Base-by-base conservation (phyloP, 2,797 vertebrate species). In the Melanotaenia maccullochi region DNA sequence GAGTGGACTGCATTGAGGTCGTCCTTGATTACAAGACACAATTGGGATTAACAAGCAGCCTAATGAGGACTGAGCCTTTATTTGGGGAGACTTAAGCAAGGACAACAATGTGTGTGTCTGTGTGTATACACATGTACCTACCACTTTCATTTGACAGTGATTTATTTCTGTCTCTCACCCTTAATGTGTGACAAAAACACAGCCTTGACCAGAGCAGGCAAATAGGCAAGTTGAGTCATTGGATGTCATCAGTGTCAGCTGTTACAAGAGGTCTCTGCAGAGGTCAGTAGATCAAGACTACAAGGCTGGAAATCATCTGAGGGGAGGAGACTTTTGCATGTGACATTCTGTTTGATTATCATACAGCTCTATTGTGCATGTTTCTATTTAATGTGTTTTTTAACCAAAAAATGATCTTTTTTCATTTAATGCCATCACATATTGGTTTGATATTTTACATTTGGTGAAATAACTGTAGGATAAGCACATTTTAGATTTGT, bases 41-140 rank as follows among this genome's bases (percentile, higher is more conserved):
- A 82, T 66, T 87, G 81, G 59, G 82, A 91, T 90, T 89, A 91
- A 88, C 75, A 84, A 87, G 79, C 38, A 76, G 65, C 76, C 73
- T 87, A 92, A 92, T 89, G 82, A 89, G 86, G 76, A 85, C 79
- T 78, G 81, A 69, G 81, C 49, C 57, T 76, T 83, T 85, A 82
- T 89, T 82, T 74, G 47, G 32, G 74, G 71, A 77, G 70, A 80
- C 66, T 61, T 60, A 68, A 61, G 44, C 72, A 63, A 76, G 70
- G 71, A 81, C 66, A 20, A n/a, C 33, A 2, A 67, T 44, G 54
- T 58, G 73, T 66, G 78, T 73, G 52, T 52, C 16, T 60, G 42
- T 49, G 18, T 66, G 55, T 60, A 38, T 60, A 44, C 28, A 18
- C n/a, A 30, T 83, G 51, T 40, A 49, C 66, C 40, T 61, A 73